phyloP scores from a whole-genome alignment of 2,113 vertebrate genomes.

The Myiopsitta monachus region DNA sequence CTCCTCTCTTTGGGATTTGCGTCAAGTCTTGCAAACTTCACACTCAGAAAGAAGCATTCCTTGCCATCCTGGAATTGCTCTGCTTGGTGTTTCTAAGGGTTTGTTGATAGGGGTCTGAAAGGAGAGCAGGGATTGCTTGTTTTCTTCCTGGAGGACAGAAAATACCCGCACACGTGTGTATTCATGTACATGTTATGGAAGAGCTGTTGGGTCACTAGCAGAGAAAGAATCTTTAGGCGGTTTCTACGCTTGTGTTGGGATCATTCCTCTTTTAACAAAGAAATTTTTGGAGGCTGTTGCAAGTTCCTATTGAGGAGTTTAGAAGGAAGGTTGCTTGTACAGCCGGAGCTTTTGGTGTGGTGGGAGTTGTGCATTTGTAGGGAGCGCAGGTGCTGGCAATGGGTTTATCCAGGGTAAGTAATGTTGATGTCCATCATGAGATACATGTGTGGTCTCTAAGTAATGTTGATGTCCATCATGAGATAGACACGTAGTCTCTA shows the following conservation, averaged over 20 bases:
- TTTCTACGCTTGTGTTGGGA: not conserved
- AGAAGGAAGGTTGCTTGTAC: not conserved
- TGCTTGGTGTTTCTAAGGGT: not conserved
- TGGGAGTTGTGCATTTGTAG: not conserved
- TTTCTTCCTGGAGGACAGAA: not conserved
- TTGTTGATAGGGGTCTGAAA: not conserved
- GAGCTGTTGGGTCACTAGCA: not conserved
- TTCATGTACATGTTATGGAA: fast-evolving
- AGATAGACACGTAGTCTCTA: not conserved
- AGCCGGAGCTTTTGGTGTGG: not conserved
- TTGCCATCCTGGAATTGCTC: not conserved
- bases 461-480: fast-evolving
- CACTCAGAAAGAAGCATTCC: not conserved
- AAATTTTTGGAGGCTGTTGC: not conserved
- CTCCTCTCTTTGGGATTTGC: not conserved
- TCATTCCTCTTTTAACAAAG: not conserved
- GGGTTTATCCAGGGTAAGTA: not conserved
- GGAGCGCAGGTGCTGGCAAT: fast-evolving
- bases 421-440: fast-evolving
- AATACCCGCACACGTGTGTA: not conserved
- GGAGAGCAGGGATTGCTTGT: not conserved
- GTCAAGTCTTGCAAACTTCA: not conserved
- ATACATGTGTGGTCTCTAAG: too few species aligned
- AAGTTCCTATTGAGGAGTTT: not conserved
- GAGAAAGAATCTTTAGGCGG: not conserved